Evolutionary conservation across 2,797 vertebrate species (phyloP), one percentile per base, ranked within the genome.

Genomic region (Spatula versicolor): DNA sequence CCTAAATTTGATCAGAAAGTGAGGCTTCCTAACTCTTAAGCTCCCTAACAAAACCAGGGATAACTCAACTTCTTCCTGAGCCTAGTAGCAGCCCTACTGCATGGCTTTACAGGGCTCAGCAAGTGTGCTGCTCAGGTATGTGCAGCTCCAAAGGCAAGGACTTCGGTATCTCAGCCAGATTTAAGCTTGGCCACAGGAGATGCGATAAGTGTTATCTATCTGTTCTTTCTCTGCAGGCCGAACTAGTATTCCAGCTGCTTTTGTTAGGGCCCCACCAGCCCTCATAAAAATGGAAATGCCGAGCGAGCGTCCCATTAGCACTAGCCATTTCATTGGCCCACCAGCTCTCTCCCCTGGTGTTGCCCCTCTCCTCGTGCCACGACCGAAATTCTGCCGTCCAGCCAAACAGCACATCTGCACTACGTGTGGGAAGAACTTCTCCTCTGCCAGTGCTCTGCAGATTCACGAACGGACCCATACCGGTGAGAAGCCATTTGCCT

Each of bases 391-490:
- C 94, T 98, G 99, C 30, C 98, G 99, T 41, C 98, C 99, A 5
- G 96, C 98, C 97, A 99, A 99, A 90, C 99, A 99, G 77, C 99
- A 99, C 33, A 96, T 98, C 90, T 99, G 99, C 90, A 98, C 98
- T 1, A 97, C 92, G 0, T 99, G 99, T 35, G 98, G 98, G 62
- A 99, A 99, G 98, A 99, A 99, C 98, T 99, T 99, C 97, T 99
- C 99, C 1, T 99, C 99, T 0, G 99, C 99, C 78, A 99, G 99
- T 0, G 99, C 99, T 37, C 97, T 99, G 80, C 99, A 99, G 98
- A 99, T 99, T 85, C 99, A 99, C 0, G 99, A 99, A 93, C 98
- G 99, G 50, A 99, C 99, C 5, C 99, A 99, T 83, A 99, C 99
- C 0, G 99, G 99, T 17, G 99, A 99, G 98, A 99, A 99, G 96